A percentile compares a stretch with the other conserved stretches of the same genome.
Evolutionary conservation across 1,140 invertebrate species (phyloP).

Genomic region (Grapholita molesta): DNA sequence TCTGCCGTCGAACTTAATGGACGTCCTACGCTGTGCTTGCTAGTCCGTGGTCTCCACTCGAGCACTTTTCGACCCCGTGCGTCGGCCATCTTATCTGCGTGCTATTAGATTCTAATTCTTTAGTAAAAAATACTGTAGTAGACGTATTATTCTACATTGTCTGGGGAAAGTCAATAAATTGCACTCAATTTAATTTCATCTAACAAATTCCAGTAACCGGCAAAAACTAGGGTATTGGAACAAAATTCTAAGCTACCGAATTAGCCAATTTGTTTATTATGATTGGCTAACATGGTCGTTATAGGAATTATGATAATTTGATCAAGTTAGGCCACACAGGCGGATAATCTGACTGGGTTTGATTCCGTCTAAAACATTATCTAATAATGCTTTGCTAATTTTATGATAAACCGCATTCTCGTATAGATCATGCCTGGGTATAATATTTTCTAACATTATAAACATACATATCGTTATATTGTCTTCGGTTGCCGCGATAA

Average conservation of each 20-base stretch:
- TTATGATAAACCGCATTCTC: not conserved
- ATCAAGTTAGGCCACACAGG: slow-evolving; percentile 20
- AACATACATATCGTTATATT: no score
- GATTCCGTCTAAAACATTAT: not conserved
- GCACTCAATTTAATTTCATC: not conserved
- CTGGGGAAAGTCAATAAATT: not conserved
- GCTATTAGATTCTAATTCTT: not conserved
- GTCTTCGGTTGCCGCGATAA: no score
- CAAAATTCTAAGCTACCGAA: slow-evolving; percentile 5
- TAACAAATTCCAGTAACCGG: not conserved
- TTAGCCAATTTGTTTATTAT: not conserved
- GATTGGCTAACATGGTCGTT: not conserved
- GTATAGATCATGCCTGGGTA: no score
- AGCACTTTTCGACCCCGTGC: no score
- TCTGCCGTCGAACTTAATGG: no score
- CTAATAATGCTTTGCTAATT: not conserved
- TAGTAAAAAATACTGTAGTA: not conserved
- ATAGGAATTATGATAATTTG: slow-evolving; percentile 27
- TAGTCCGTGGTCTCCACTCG: no score
- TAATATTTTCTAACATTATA: no score
- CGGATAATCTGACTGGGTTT: not conserved
- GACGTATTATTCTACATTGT: no score
- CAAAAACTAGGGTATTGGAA: not conserved
- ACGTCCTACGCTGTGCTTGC: no score
- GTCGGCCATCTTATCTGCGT: no score